phyloP scores from a whole-genome alignment of 2,797 vertebrate species.

The Percopsis omiscomaycus region DNA sequence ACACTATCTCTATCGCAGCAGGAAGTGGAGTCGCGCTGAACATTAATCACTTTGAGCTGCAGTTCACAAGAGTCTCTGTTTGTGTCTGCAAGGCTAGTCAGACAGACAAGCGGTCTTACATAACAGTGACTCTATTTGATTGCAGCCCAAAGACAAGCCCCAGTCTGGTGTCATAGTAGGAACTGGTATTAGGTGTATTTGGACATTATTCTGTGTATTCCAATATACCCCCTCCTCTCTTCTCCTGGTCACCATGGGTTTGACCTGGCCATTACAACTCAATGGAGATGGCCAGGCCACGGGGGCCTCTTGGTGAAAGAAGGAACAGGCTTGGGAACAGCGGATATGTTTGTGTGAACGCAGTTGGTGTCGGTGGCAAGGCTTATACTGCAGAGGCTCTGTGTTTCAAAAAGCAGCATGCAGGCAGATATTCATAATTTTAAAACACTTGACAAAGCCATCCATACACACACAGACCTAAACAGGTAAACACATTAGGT shows the following conservation, averaged over 20 bases:
- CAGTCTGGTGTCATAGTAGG: not conserved
- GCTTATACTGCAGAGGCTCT: constrained; percentile 40
- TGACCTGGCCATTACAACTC: constrained; percentile 10
- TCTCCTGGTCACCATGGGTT: not conserved
- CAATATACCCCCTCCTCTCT: not conserved
- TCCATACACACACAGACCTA: no score
- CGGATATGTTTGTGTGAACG: no score
- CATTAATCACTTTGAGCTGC: constrained; percentile 72
- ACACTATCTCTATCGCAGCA: constrained; percentile 73
- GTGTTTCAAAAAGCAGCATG: constrained; percentile 51
- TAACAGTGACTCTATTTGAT: constrained; percentile 9
- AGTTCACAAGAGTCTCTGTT: constrained; percentile 53
- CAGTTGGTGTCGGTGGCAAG: no score
- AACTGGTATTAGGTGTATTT: no score
- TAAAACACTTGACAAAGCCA: no score
- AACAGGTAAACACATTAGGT: no score
- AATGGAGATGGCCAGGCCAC: not conserved
- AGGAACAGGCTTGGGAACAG: no score
- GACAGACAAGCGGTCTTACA: constrained; percentile 49
- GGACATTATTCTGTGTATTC: no score
- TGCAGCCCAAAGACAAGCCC: not conserved
- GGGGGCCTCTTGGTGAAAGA: no score
- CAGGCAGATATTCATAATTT: constrained; percentile 48
- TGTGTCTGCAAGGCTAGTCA: constrained; percentile 12
- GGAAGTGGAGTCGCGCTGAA: constrained; percentile 68